phyloP scores from a whole-genome alignment of 2,797 vertebrate genomes.

The Iguana delicatissima region DNA sequence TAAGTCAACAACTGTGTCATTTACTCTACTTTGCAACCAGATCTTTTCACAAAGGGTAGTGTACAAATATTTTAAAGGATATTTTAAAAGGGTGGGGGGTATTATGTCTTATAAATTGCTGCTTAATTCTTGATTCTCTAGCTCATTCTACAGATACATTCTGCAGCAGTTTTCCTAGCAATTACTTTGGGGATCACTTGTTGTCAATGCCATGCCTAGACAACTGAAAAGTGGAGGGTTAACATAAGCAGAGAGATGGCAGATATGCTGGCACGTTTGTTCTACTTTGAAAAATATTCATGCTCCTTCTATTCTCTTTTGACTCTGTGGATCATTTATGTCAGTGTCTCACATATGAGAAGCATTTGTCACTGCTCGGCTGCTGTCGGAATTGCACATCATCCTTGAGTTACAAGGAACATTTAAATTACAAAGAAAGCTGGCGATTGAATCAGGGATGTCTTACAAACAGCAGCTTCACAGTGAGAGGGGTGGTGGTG shows the following conservation, averaged over 20 bases:
- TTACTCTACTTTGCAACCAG: too few species aligned
- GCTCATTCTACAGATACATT: constrained; percentile 2
- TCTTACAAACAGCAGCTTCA: not conserved
- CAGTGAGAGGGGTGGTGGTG: not conserved
- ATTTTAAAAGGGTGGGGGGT: not conserved
- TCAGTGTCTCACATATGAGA: constrained; percentile 2
- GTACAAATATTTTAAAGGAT: too few species aligned
- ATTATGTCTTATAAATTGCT: not conserved
- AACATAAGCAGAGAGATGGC: not conserved
- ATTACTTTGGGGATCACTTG: not conserved
- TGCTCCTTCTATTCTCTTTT: not conserved
- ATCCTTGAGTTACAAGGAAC: constrained; percentile 28
- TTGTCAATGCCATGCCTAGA: constrained; percentile 26
- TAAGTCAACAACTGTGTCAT: too few species aligned
- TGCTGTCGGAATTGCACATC: constrained; percentile 34
- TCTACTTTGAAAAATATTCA: not conserved
- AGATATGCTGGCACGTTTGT: not conserved
- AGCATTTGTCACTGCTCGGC: constrained; percentile 18
- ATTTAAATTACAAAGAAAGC: constrained; percentile 37
- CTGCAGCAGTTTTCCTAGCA: constrained; percentile 16
- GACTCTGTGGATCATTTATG: constrained; percentile 37
- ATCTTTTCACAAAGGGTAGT: too few species aligned
- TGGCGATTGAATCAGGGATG: constrained; percentile 10
- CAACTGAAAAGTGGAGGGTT: not conserved
- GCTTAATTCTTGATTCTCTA: not conserved